These are phyloP conservation scores for Melanophora roralis DNA, from an alignment of 2,888 invertebrate species.

Conservation along the genomic window DNA sequence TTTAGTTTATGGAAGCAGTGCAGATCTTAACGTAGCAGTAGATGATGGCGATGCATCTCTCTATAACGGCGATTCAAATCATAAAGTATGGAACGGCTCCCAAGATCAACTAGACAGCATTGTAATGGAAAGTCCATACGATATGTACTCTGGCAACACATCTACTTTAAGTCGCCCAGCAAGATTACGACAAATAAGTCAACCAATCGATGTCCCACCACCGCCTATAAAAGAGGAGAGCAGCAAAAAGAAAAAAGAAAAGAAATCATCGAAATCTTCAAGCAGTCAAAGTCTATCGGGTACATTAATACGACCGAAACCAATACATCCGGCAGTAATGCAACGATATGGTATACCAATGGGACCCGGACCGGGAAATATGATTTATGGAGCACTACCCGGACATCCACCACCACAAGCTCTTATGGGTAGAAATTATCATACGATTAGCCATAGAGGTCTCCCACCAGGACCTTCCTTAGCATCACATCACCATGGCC, in stretches of 20 bases:
- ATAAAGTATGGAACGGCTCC: constrained; percentile 94
- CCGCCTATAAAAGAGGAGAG: constrained; percentile 86
- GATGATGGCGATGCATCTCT: constrained; percentile 87
- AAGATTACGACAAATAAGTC: constrained; percentile 88
- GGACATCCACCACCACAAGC: constrained; percentile 68
- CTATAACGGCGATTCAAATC: constrained; percentile 94
- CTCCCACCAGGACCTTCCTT: constrained; percentile 69
- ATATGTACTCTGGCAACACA: constrained; percentile 79
- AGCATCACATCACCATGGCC: constrained; percentile 74
- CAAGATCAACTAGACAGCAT: constrained; percentile 84
- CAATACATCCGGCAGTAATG: constrained; percentile 74
- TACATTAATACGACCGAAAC: constrained; percentile 77
- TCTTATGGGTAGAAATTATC: constrained; percentile 76
- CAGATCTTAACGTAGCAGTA: constrained; percentile 77
- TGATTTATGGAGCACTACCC: constrained; percentile 78
- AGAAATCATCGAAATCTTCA: constrained; percentile 74
- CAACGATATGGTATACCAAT: constrained; percentile 72
- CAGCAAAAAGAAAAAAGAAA: constrained; percentile 80
- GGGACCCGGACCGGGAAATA: constrained; percentile 69
- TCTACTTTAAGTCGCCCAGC: constrained; percentile 82
- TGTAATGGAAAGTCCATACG: constrained; percentile 83
- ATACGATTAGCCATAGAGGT: constrained; percentile 78
- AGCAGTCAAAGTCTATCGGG: constrained; percentile 77
- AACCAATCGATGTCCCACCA: constrained; percentile 89
- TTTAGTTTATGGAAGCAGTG: constrained; percentile 78